Base-by-base conservation (phyloP, 2,797 vertebrate species). In the Psittacula derbiana region DNA sequence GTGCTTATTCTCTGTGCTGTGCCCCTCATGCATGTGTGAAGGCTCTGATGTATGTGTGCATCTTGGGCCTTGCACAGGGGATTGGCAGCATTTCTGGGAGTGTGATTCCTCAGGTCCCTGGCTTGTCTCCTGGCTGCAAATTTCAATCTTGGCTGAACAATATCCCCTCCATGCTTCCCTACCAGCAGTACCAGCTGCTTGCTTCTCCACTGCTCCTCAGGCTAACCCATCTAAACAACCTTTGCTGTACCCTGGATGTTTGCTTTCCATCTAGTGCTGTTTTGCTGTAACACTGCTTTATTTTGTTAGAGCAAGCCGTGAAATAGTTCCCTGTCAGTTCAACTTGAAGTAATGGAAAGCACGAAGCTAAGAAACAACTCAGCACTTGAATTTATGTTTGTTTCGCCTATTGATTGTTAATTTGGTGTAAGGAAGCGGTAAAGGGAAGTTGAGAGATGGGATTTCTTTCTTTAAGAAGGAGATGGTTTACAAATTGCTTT, bases 271-370 rank as follows among this genome's bases (percentile, higher is more conserved):
- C 64, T 30, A 24, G 80, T 28, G 43, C 67, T 1, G 4, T 46
- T 78, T 72, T 46, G 43, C 80, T 73, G 30, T 66, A 5, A 41
- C 14, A 25, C 66, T 49, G 46, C 60, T 80, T 82, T 89, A 44
- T 84, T 91, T 70, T 73, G 30, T 80, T 81, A 80, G 57, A 80
- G 53, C 28, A 86, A 76, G 36, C 71, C 0, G 0, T 70, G 78
- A 94, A 93, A 92, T 84, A 87, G 67, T 67, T 95, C 76, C 27
- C 44, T 95, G 81, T 80, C 84, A 84, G 64, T 74, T 94, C 43
- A 55, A 2, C 72, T 78, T 64, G 49, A 80, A 49, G 49, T 88
- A 82, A 80, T 83, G 46, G 80, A 80, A 90, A 80, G 44, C 7
- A 1, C 31, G 60, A 90, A 70, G 52, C 40, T 74, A 65, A 76